phyloP scores from a whole-genome alignment of 2,113 vertebrate species.

The Vulpes vulpes region DNA sequence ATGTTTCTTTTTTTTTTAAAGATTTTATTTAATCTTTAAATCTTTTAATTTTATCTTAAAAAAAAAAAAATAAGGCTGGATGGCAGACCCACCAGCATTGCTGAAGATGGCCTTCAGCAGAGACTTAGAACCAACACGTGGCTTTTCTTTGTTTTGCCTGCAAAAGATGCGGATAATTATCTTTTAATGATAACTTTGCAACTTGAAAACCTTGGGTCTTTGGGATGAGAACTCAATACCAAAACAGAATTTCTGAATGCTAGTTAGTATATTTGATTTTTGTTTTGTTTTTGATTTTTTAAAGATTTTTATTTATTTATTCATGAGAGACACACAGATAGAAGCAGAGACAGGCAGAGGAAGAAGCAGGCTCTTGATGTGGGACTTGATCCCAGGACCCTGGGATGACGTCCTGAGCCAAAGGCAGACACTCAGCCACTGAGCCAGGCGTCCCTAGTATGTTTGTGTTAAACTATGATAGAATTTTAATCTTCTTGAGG shows the following conservation, averaged over 20 bases:
- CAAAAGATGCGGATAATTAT: background rate
- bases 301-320: too few species aligned
- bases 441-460: background rate
- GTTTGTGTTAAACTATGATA: constrained; percentile 39
- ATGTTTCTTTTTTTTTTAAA: too few species aligned
- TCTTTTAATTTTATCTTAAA: too few species aligned
- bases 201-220: constrained; percentile 22
- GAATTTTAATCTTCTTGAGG: constrained; percentile 24
- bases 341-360: too few species aligned
- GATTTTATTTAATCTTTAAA: too few species aligned
- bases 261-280: background rate
- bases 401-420: too few species aligned
- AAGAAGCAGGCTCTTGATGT: too few species aligned
- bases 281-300: too few species aligned
- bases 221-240: background rate
- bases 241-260: background rate
- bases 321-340: too few species aligned
- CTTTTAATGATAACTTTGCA: background rate
- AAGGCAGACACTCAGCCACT: too few species aligned
- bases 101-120: background rate
- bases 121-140: background rate
- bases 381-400: too few species aligned
- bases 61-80: background rate
- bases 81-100: background rate
- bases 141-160: background rate